Conservation (phyloP, 2,888 invertebrate genomes). For the Metopia argyrocephala region DNA sequence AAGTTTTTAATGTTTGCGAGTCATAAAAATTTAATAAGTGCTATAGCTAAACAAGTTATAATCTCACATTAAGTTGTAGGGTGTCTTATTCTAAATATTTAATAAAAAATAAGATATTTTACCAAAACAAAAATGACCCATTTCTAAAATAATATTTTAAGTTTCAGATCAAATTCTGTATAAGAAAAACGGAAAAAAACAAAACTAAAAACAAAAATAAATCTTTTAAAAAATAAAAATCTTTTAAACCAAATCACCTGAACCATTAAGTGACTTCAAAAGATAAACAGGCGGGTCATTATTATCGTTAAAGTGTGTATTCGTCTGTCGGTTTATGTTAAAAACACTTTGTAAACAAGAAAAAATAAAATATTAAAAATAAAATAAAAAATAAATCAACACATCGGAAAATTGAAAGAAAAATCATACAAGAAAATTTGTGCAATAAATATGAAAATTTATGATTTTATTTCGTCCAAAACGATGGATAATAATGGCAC, state of each 20-base stretch:
- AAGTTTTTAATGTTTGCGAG: too few species aligned
- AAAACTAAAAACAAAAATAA: conserved; percentile 24
- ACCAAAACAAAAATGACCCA: conserved; percentile 33
- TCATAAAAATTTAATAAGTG: too few species aligned
- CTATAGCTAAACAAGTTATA: too few species aligned
- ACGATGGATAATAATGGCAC: conserved; percentile 39
- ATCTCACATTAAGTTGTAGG: too few species aligned
- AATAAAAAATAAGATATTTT: too few species aligned
- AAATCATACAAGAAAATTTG: background rate
- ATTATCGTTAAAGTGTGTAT: background rate
- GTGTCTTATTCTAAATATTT: too few species aligned
- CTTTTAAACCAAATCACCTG: conserved; percentile 52
- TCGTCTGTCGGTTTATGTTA: background rate
- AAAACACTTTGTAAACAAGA: background rate
- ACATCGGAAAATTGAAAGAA: background rate
- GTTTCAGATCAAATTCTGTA: conserved; percentile 2
- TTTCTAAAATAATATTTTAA: conserved; percentile 48
- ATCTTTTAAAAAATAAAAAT: background rate
- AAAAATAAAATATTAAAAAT: background rate
- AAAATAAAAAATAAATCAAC: background rate
- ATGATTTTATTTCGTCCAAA: conserved; percentile 24
- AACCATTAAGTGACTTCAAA: conserved; percentile 44
- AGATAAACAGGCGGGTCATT: background rate
- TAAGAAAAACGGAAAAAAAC: background rate
- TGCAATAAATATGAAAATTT: conserved; percentile 46